Evolutionary conservation across 2,888 invertebrate genomes (phyloP).

Genomic region (Hartigia nigra): DNA sequence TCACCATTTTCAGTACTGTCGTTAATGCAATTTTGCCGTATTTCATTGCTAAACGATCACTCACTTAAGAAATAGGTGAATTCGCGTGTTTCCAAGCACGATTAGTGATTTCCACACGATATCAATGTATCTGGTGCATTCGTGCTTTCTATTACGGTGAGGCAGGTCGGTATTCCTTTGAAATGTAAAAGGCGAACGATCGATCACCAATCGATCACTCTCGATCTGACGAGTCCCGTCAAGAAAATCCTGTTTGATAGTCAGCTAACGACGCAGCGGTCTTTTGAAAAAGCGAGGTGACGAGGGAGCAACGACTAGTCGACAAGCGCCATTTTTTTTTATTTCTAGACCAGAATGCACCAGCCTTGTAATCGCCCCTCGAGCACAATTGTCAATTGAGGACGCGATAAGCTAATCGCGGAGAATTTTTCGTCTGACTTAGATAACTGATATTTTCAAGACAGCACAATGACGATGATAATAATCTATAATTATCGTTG

Average conservation of each 20-base stretch:
- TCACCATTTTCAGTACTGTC: constrained; percentile 39
- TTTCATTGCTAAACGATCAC: background rate
- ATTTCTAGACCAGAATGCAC: background rate
- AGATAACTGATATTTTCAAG: background rate
- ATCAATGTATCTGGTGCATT: background rate
- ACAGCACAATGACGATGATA: background rate
- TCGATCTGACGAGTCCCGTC: background rate
- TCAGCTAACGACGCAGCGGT: background rate
- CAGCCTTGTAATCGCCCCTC: background rate
- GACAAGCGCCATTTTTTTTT: constrained; percentile 1
- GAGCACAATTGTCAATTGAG: background rate
- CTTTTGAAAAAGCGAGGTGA: constrained; percentile 6
- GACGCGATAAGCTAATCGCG: background rate
- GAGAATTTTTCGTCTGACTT: background rate
- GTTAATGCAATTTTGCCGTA: background rate
- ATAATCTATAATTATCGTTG: background rate
- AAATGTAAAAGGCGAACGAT: background rate
- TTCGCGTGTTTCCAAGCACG: background rate
- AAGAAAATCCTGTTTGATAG: background rate
- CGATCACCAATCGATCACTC: background rate
- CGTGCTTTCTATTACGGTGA: background rate
- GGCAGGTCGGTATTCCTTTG: background rate
- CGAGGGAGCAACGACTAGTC: background rate
- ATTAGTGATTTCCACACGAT: background rate
- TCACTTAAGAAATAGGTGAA: background rate